Conservation (phyloP, 2,797 vertebrate species). For the Holocentrus rufus region DNA sequence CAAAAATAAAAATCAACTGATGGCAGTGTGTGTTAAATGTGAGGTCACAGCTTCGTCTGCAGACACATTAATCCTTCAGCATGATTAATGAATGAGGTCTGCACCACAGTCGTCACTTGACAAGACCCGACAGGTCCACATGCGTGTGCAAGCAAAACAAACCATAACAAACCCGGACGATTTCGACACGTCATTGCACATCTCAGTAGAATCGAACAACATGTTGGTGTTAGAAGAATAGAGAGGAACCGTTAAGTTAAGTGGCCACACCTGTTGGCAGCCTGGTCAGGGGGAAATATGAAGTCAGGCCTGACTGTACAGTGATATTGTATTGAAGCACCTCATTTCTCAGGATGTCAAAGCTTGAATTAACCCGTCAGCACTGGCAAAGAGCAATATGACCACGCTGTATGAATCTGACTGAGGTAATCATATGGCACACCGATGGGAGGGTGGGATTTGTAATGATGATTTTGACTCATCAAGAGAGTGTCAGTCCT, state of each 20-base stretch:
- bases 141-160: not conserved
- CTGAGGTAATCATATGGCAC: not conserved
- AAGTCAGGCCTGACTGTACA: not conserved
- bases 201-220: constrained; percentile 18
- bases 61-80: not conserved
- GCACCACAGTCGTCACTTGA: constrained; percentile 9
- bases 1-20: not conserved
- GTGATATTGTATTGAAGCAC: not conserved
- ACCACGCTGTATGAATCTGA: constrained; percentile 1
- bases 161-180: constrained; percentile 55
- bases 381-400: not conserved
- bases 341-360: not conserved
- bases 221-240: constrained; percentile 10
- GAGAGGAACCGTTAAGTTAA: constrained; percentile 15
- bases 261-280: constrained; percentile 38
- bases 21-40: not conserved
- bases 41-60: constrained; percentile 25
- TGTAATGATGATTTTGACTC: constrained; percentile 20
- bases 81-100: too few relatives aligned
- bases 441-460: not conserved
- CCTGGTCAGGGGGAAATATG: not conserved
- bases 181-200: not conserved
- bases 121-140: constrained; percentile 50
- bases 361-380: not conserved
- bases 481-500: not conserved